phyloP scores from a whole-genome alignment of 1,140 invertebrate genomes.

The Protaetia brevitarsis region DNA sequence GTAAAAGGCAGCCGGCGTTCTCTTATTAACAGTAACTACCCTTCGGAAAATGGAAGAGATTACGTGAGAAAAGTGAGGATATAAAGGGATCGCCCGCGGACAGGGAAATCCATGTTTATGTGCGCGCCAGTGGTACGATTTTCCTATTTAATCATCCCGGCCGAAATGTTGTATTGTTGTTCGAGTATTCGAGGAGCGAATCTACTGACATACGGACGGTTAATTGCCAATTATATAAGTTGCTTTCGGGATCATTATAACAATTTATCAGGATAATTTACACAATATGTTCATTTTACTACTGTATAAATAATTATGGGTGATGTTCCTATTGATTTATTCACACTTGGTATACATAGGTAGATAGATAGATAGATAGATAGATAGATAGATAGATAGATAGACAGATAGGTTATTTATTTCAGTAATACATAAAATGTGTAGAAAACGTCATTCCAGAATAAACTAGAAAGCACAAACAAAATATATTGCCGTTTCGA shows the following conservation, averaged over 20 bases:
- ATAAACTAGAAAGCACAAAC: too few relatives aligned
- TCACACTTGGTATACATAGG: too few relatives aligned
- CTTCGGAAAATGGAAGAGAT: slow-evolving; percentile 17
- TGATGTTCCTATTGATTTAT: too few relatives aligned
- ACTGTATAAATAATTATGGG: not conserved
- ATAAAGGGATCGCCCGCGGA: slow-evolving; percentile 3
- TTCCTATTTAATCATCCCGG: slow-evolving; percentile 14
- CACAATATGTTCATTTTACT: slow-evolving; percentile 1
- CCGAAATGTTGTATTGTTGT: slow-evolving; percentile 6
- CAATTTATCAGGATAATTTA: slow-evolving; percentile 12
- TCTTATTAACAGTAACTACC: slow-evolving; percentile 18
- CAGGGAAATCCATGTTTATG: slow-evolving; percentile 2
- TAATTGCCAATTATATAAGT: slow-evolving; percentile 15
- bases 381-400: too few relatives aligned
- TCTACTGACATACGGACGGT: not conserved
- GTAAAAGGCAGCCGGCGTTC: not conserved
- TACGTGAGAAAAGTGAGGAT: slow-evolving; percentile 17
- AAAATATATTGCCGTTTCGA: too few relatives aligned
- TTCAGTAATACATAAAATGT: too few relatives aligned
- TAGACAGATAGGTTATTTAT: too few relatives aligned
- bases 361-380: too few relatives aligned
- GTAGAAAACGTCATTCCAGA: too few relatives aligned
- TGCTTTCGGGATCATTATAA: slow-evolving; percentile 16
- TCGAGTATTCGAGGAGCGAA: not conserved
- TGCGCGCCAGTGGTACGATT: not conserved